Base-by-base conservation (phyloP, 2,888 invertebrate species). In the Ditylenchus weischeri region DNA sequence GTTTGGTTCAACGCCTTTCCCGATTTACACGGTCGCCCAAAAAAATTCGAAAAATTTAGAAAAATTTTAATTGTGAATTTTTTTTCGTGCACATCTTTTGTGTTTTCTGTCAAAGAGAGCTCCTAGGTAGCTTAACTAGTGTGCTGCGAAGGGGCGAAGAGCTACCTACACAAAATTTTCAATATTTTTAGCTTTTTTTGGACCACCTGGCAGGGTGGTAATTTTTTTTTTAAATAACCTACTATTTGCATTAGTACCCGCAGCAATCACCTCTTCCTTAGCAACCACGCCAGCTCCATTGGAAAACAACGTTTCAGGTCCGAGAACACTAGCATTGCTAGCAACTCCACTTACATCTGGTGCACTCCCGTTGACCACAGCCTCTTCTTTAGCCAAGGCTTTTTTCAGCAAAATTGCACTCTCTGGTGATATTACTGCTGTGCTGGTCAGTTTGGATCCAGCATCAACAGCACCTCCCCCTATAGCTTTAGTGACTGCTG, bases 371-470 rank as follows among this genome's bases (percentile, higher is more conserved):
- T 29, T 54, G 1, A 18, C 57, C 23, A 23, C 18, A 18, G 2
- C 18, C 13, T 23, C 29, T 62, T 57, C 49, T 7, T 36, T 57
- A 23, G 64, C 49, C 21, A 64, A 38, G 35, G 64, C 29, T 62
- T 10, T 48, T 19, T 43, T 57, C 36, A 49, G 13, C 13, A 38
- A 13, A 11, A 38, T 7, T 62, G 38, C 36, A 35, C n/a, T 65
- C 21, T 60, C 49, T 38, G 64, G 66, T 13, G 65, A 35, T 15
- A 64, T 38, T 8, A 58, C 65, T 19, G 72, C 73, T 8, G 62
- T 69, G 63, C 73, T 73, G n/a, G 75, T 73, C 38, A 75, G 47
- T 57, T 71, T 71, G 5, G 74, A 36, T 18, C 57, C 74, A 21
- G 18, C 66, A 36, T 51, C 71, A 10, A 47, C 59, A 13, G 65